Evolutionary conservation across 1,140 invertebrate genomes (phyloP).

Genomic region (Littorina saxatilis): DNA sequence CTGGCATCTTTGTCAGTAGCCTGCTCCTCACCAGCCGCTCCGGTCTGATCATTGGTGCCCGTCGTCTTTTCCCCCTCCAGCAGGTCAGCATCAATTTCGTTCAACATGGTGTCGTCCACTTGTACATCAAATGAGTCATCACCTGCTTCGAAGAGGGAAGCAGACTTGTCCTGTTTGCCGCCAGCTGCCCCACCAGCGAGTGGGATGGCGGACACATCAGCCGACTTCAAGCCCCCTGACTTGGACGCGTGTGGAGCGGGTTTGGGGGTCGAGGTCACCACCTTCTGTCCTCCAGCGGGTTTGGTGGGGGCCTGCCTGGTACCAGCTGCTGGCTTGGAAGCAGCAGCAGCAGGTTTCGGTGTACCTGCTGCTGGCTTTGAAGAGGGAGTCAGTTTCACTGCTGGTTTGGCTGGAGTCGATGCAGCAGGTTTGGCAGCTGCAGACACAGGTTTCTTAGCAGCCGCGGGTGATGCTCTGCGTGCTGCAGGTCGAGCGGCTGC

Average conservation of each 20-base stretch:
- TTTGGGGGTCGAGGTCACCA: constrained; percentile 29
- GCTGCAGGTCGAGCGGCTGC: not conserved
- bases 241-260: constrained; percentile 4
- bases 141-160: constrained; percentile 39
- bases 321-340: not conserved
- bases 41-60: constrained; percentile 29
- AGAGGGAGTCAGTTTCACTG: not conserved
- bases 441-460: constrained; percentile 1
- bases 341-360: not conserved
- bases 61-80: constrained; percentile 39
- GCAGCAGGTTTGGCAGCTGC: constrained; percentile 20
- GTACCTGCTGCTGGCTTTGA: constrained; percentile 20
- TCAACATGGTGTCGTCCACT: constrained; percentile 72
- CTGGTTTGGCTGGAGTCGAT: constrained; percentile 1
- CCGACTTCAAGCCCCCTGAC: not conserved
- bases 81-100: constrained; percentile 71
- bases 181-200: constrained; percentile 12
- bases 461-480: not conserved
- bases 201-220: constrained; percentile 7
- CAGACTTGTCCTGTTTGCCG: constrained; percentile 36
- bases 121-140: constrained; percentile 71
- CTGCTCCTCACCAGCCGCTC: constrained; percentile 3
- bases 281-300: not conserved
- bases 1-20: constrained; percentile 25
- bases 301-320: constrained; percentile 9